Conservation (phyloP, 2,113 vertebrate species). For the Platysternon megacephalum region DNA sequence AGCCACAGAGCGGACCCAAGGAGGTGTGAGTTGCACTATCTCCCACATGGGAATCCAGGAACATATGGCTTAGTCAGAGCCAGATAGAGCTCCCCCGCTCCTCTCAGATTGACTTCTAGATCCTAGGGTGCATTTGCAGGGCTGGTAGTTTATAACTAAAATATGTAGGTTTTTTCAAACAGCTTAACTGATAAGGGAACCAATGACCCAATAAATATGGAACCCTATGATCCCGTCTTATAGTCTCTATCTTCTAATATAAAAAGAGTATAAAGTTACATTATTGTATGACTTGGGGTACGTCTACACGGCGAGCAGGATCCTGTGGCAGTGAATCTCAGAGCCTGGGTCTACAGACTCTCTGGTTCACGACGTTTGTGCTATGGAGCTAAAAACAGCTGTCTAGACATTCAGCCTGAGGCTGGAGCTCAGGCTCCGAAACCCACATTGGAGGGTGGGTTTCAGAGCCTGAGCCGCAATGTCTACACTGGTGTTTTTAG, state of each 20-base stretch:
- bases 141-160: background rate
- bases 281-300: background rate
- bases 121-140: background rate
- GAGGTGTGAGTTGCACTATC: background rate
- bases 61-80: background rate
- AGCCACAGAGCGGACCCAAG: background rate
- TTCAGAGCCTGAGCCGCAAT: background rate
- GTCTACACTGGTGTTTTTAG: too few relatives aligned
- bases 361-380: background rate
- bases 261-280: background rate
- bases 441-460: background rate
- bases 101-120: background rate
- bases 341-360: background rate
- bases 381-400: background rate
- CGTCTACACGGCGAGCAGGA: background rate
- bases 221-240: background rate
- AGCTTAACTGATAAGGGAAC: background rate
- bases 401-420: background rate
- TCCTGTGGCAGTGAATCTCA: background rate
- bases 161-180: background rate
- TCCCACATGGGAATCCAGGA: background rate
- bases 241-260: background rate
- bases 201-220: background rate
- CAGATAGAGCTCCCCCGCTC: rapidly evolving
- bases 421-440: background rate